Evolutionary conservation across 2,113 vertebrate species (phyloP).

Genomic region (Chlorocebus sabaeus): DNA sequence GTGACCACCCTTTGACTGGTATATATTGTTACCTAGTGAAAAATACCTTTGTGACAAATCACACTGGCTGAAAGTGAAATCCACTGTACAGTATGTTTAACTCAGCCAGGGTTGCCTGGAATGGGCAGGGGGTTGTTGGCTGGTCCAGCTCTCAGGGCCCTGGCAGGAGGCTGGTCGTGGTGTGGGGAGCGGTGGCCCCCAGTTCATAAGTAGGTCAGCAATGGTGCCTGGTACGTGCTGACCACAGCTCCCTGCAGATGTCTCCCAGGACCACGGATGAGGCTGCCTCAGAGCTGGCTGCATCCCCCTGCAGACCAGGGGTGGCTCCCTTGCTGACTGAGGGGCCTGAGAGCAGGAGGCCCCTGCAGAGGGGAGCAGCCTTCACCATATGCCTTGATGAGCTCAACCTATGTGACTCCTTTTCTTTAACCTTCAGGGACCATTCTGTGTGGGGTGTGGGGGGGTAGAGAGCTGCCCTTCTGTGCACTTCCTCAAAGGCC

Average conservation of each 20-base stretch:
- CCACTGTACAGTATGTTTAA: not conserved
- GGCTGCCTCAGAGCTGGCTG: not conserved
- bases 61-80: not conserved
- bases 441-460: not conserved
- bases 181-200: fast-evolving
- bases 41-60: not conserved
- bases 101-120: not conserved
- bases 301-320: not conserved
- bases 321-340: not conserved
- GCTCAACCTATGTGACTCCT: fast-evolving
- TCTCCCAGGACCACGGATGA: fast-evolving
- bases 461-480: not conserved
- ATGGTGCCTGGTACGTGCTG: fast-evolving
- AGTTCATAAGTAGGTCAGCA: fast-evolving
- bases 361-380: fast-evolving
- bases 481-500: not conserved
- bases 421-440: too few relatives aligned
- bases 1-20: conserved; percentile 39
- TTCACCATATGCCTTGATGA: fast-evolving
- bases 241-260: not conserved
- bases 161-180: not conserved
- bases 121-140: not conserved
- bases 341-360: fast-evolving
- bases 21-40: conserved; percentile 33
- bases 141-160: not conserved